Conservation (phyloP, 2,113 vertebrate genomes). For the Pseudolaguvia tuberculata region DNA sequence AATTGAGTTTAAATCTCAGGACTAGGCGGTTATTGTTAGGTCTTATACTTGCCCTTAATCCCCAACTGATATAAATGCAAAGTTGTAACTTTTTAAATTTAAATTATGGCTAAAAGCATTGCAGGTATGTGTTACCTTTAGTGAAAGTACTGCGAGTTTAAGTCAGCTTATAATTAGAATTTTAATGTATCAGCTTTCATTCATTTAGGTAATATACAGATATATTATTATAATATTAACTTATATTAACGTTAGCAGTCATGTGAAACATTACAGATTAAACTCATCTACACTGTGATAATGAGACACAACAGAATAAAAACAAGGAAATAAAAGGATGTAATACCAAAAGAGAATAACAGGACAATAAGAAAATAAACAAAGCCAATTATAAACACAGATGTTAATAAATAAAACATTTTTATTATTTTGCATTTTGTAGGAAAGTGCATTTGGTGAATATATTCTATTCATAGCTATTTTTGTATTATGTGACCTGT, state of each 20-base stretch:
- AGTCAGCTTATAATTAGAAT: neutral
- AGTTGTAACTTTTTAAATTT: too few relatives aligned
- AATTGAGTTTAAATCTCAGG: neutral
- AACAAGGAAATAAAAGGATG: neutral
- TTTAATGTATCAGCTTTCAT: neutral
- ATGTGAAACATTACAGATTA: slow-evolving; percentile 21
- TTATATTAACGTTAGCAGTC: neutral
- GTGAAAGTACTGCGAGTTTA: too few relatives aligned
- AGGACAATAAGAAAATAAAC: neutral
- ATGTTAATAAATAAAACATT: too few relatives aligned
- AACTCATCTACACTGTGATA: slow-evolving; percentile 4
- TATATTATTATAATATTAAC: slow-evolving; percentile 28
- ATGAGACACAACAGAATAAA: neutral
- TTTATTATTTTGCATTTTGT: too few relatives aligned
- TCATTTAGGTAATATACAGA: neutral
- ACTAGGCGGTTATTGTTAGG: too few relatives aligned
- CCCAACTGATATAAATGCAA: too few relatives aligned
- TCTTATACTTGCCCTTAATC: too few relatives aligned
- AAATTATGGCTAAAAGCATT: too few relatives aligned
- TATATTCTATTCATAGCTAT: too few relatives aligned
- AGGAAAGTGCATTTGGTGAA: too few relatives aligned
- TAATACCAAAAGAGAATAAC: neutral
- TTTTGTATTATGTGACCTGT: too few relatives aligned
- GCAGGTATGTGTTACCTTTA: too few relatives aligned
- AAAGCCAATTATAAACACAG: neutral